Conservation (phyloP, 1,140 invertebrate species). For the Drosophila trapezifrons region DNA sequence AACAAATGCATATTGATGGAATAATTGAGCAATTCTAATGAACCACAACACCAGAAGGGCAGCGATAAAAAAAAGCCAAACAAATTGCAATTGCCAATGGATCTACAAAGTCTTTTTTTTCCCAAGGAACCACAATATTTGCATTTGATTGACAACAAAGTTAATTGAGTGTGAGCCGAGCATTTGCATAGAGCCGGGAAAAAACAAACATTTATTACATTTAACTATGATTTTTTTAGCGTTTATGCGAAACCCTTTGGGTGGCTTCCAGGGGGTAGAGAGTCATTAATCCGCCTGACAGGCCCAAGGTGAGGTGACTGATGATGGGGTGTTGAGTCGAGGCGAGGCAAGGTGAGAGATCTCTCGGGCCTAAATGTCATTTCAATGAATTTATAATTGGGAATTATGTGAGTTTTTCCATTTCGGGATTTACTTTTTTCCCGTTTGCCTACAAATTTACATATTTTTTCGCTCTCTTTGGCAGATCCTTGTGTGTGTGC, state of each 20-base stretch:
- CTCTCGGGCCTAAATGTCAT: conserved; percentile 75
- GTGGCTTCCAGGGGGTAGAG: conserved; percentile 34
- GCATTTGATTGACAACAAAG: conserved; percentile 82
- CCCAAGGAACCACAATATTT: conserved; percentile 71
- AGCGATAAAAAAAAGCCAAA: conserved; percentile 37
- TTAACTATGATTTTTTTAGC: conserved; percentile 63
- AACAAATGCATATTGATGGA: conserved; percentile 82
- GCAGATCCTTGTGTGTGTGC: conserved; percentile 37
- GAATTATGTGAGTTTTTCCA: conserved; percentile 62
- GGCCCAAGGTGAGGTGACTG: conserved; percentile 56
- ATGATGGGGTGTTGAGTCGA: conserved; percentile 58
- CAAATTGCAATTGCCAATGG: conserved; percentile 64
- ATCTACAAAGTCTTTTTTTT: conserved; percentile 14
- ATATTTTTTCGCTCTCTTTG: conserved; percentile 53
- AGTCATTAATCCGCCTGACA: conserved; percentile 64
- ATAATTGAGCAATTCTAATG: conserved; percentile 83
- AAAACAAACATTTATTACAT: conserved; percentile 79
- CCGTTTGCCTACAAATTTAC: conserved; percentile 50
- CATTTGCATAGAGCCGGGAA: conserved; percentile 62
- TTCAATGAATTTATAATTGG: conserved; percentile 84
- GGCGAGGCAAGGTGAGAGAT: conserved; percentile 46
- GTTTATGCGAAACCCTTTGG: conserved; percentile 25
- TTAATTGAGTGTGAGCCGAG: conserved; percentile 74
- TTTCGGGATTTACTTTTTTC: conserved; percentile 41
- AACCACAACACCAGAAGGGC: conserved; percentile 63